Evolutionary conservation across 2,797 vertebrate genomes (phyloP).

Genomic region (Sebastes itinus): DNA sequence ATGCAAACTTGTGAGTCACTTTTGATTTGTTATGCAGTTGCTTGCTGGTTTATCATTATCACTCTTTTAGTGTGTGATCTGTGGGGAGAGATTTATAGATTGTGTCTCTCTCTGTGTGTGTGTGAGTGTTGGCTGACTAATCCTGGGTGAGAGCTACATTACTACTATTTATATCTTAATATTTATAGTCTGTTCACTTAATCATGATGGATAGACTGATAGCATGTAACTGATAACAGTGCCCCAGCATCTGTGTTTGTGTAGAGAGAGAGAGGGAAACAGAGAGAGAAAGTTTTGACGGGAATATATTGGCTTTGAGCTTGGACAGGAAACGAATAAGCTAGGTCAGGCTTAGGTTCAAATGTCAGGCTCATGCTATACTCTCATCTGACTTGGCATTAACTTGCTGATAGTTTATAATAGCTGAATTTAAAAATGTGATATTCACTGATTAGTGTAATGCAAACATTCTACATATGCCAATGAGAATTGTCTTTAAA

Average conservation of each 20-base stretch:
- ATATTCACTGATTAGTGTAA: not conserved
- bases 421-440: not conserved
- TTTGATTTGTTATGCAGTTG: not conserved
- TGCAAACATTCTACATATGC: not conserved
- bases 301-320: not conserved
- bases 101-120: not conserved
- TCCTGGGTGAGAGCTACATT: not conserved
- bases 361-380: not conserved
- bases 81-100: not conserved
- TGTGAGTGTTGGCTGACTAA: not conserved
- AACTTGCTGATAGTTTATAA: not conserved
- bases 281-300: not conserved
- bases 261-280: not conserved
- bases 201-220: not conserved
- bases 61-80: not conserved
- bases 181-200: not conserved
- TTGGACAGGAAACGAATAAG: not conserved
- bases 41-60: not conserved
- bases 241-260: not conserved
- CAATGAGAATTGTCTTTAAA: not conserved
- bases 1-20: not conserved
- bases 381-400: not conserved
- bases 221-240: not conserved
- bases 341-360: not conserved
- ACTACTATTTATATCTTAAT: not conserved